Evolutionary conservation across 2,797 vertebrate genomes (phyloP).

Genomic region (Yasuhikotakia modesta): DNA sequence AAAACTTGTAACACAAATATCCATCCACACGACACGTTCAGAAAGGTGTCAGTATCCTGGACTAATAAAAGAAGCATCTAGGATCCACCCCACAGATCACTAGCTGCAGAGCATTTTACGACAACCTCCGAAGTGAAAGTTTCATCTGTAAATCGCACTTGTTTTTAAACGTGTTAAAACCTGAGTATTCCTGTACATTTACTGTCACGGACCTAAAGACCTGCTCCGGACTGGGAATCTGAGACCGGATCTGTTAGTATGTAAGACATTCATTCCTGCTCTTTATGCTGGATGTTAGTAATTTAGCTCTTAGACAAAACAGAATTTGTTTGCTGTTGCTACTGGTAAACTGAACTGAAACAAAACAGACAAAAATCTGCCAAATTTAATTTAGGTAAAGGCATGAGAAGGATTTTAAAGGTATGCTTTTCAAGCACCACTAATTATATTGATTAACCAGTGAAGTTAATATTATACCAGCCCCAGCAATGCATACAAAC

Average conservation of each 20-base stretch:
- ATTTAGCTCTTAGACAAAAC: background rate
- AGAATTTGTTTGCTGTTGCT: constrained; percentile 28
- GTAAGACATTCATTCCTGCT: background rate
- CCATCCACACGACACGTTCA: background rate
- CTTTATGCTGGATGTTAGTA: background rate
- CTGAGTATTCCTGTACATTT: background rate
- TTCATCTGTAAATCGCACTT: background rate
- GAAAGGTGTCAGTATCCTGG: background rate
- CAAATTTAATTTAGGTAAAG: no score
- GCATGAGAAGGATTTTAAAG: no score
- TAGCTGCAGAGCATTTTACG: background rate
- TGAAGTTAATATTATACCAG: background rate
- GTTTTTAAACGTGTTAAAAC: background rate
- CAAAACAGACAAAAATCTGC: no score
- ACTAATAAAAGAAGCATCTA: no score
- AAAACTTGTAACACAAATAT: no score
- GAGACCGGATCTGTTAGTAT: background rate
- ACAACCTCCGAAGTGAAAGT: background rate
- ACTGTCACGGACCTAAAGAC: background rate
- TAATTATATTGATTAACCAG: no score
- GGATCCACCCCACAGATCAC: background rate
- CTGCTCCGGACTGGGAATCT: background rate
- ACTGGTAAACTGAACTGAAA: no score
- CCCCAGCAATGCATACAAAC: background rate
- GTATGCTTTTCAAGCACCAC: no score